Base-by-base conservation (phyloP, 2,888 invertebrate species). In the Caenorhabditis sinica region DNA sequence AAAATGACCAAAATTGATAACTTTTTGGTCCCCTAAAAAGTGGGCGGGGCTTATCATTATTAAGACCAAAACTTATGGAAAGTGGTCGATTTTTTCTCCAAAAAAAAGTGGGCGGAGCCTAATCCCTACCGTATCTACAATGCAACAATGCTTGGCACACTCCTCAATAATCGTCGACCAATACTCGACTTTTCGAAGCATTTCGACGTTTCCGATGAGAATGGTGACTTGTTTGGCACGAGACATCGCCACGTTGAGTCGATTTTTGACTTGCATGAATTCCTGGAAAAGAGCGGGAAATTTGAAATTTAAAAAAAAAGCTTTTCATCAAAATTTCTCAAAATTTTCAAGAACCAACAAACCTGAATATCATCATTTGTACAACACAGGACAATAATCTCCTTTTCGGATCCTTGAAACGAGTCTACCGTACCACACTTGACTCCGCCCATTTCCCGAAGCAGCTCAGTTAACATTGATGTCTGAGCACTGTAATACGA, bases 61-160 rank as follows among this genome's bases (percentile, higher is more conserved):
- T n/a, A n/a, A n/a, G n/a, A n/a, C n/a, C n/a, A n/a, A n/a, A n/a
- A n/a, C n/a, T n/a, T n/a, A n/a, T n/a, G n/a, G n/a, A 33, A 33
- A 33, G 8, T 33, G 33, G 8, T 33, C 8, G 33, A n/a, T 33
- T 28, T 15, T 71, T 25, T 17, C 56, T 71, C 49, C 13, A 45
- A 45, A 45, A 45, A 45, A 45, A 20, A 40, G 40, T 5, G 40
- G 40, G 40, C 40, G 13, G 40, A 40, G 40, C 20, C 51, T 6
- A 51, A 25, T 56, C 58, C 63, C 58, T 43, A 73, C 73, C 73
- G 61, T 63, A 51, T 61, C 49, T 23, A 63, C 49, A 33, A 63
- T 51, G 36, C 61, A 36, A 17, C 61, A 36, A 13, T 61, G 15
- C 40, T 36, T n/a, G 20, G 36, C 61, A 23, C 36, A 36, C 20